Conservation (phyloP, 2,113 vertebrate species). For the Pseudonaja textilis region DNA sequence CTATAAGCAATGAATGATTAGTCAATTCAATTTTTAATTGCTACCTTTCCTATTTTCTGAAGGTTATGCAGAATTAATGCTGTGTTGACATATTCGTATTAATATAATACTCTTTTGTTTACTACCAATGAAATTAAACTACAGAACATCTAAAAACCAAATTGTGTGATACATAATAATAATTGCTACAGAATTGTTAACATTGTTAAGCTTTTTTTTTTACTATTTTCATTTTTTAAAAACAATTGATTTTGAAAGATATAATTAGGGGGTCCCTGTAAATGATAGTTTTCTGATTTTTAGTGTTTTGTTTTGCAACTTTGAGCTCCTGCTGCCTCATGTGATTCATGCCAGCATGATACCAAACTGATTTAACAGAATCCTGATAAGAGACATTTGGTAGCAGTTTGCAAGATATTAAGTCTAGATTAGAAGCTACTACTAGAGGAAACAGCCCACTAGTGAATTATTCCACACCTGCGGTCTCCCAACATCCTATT, state of each 20-base stretch:
- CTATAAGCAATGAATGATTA: conserved; percentile 71
- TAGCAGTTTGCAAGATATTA: neutral
- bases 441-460: neutral
- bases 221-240: neutral
- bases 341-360: neutral
- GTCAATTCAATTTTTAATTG: conserved; percentile 73
- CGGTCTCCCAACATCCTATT: neutral
- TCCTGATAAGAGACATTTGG: neutral
- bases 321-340: neutral
- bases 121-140: conserved; percentile 36
- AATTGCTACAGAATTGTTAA: neutral
- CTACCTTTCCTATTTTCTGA: conserved; percentile 69
- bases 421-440: neutral
- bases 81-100: conserved; percentile 50
- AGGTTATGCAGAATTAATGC: conserved; percentile 66
- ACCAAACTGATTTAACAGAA: neutral
- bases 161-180: conserved; percentile 11
- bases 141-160: conserved; percentile 8
- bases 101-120: conserved; percentile 56
- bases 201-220: neutral
- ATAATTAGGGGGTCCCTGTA: neutral
- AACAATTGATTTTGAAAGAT: neutral
- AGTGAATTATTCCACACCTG: neutral
- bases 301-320: neutral
- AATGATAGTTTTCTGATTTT: neutral